Conservation (phyloP, 2,888 invertebrate species). For the Physocephala rufipes region DNA sequence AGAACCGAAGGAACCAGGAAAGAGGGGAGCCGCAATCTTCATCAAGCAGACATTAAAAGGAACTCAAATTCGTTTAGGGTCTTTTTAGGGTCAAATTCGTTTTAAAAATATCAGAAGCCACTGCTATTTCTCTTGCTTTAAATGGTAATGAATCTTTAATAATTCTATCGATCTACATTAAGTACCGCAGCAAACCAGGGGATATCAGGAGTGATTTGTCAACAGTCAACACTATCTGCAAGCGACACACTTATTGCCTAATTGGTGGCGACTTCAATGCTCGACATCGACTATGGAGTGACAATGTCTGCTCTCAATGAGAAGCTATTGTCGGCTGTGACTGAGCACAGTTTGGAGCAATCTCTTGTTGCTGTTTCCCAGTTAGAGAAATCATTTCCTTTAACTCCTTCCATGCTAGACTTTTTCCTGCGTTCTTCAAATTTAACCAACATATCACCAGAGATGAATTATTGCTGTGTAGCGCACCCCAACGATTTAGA, state of each 20-base stretch:
- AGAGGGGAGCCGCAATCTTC: too few relatives aligned
- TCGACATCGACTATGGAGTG: conserved; percentile 4
- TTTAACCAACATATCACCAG: background rate
- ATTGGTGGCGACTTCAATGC: conserved; percentile 18
- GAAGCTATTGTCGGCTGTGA: background rate
- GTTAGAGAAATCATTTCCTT: background rate
- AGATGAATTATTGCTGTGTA: background rate
- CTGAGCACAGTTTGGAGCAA: background rate
- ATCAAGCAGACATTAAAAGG: too few relatives aligned
- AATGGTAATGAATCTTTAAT: too few relatives aligned
- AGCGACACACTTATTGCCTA: background rate
- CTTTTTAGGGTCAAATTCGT: too few relatives aligned
- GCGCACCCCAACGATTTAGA: background rate
- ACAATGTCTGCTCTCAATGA: background rate
- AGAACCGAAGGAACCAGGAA: too few relatives aligned
- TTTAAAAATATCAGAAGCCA: too few relatives aligned
- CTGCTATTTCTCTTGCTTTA: too few relatives aligned
- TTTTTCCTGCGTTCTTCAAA: background rate
- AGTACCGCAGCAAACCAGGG: too few relatives aligned
- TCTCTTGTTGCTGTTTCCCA: background rate
- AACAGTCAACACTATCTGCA: background rate
- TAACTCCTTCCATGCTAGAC: background rate
- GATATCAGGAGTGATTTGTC: background rate
- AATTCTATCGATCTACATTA: too few relatives aligned
- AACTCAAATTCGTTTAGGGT: too few relatives aligned